phyloP scores from a whole-genome alignment of 2,888 invertebrate species.

The Baronia brevicornis region DNA sequence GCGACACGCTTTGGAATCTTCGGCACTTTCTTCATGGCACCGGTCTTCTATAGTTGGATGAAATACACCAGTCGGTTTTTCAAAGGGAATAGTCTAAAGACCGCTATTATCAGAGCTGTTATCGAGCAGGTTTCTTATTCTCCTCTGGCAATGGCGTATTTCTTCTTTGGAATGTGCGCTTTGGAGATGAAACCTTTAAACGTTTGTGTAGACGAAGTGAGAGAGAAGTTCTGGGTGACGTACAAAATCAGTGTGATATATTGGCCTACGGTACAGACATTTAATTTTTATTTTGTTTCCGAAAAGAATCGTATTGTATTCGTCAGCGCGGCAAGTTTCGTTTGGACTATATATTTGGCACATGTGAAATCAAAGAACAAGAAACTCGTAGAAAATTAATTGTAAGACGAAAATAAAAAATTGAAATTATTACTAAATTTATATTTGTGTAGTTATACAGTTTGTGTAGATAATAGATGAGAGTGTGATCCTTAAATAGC shows the following conservation, averaged over 20 bases:
- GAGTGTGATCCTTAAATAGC: too few species aligned
- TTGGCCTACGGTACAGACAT: conserved; percentile 83
- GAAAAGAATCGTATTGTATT: conserved; percentile 84
- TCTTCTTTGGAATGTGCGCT: conserved; percentile 84
- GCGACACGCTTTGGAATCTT: conserved; percentile 82
- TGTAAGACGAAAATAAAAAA: conserved; percentile 13
- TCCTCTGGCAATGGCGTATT: conserved; percentile 82
- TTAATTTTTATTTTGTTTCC: conserved; percentile 82
- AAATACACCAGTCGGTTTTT: conserved; percentile 57
- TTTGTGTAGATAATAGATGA: too few species aligned
- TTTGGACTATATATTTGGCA: conserved; percentile 86
- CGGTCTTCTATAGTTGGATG: conserved; percentile 85
- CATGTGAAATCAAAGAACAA: conserved; percentile 80
- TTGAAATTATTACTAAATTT: background rate
- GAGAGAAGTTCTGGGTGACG: conserved; percentile 82
- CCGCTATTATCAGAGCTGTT: conserved; percentile 49
- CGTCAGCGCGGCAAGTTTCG: conserved; percentile 81
- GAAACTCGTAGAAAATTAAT: conserved; percentile 10
- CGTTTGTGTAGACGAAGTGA: conserved; percentile 79
- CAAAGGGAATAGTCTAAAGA: conserved; percentile 32
- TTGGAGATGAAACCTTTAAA: conserved; percentile 79
- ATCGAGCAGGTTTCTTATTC: conserved; percentile 84
- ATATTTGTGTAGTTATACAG: background rate
- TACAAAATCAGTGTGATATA: conserved; percentile 80
- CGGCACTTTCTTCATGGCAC: conserved; percentile 85